phyloP scores from a whole-genome alignment of 2,113 vertebrate species.

The Arenaria interpres region DNA sequence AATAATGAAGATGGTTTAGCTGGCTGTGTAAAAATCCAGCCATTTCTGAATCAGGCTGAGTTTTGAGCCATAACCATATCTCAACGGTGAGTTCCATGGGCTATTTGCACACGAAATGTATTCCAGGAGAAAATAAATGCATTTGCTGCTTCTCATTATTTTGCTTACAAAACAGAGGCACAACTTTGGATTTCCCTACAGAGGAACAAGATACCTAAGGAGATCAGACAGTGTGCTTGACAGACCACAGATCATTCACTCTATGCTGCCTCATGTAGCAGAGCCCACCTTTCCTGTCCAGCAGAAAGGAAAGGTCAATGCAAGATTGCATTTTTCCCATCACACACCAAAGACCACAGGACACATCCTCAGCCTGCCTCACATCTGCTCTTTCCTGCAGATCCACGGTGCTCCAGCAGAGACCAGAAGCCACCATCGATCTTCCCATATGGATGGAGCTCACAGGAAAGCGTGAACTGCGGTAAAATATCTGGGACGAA shows the following conservation, averaged over 20 bases:
- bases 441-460: background rate
- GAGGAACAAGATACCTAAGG: background rate
- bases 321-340: background rate
- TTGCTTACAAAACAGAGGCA: background rate
- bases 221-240: background rate
- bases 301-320: background rate
- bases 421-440: background rate
- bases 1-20: background rate
- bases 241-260: background rate
- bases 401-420: background rate
- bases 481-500: background rate
- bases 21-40: background rate
- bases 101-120: background rate
- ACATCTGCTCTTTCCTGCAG: background rate
- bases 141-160: background rate
- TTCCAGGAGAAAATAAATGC: background rate
- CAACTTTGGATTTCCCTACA: background rate
- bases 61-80: background rate
- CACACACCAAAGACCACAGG: background rate
- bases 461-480: background rate
- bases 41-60: background rate
- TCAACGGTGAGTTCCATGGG: background rate
- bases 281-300: background rate
- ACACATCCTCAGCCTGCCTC: background rate
- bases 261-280: background rate